Percentiles rank a stretch among this genome's conserved stretches.
Conservation (phyloP, 2,797 vertebrate species). For the Nannoperca australis region DNA sequence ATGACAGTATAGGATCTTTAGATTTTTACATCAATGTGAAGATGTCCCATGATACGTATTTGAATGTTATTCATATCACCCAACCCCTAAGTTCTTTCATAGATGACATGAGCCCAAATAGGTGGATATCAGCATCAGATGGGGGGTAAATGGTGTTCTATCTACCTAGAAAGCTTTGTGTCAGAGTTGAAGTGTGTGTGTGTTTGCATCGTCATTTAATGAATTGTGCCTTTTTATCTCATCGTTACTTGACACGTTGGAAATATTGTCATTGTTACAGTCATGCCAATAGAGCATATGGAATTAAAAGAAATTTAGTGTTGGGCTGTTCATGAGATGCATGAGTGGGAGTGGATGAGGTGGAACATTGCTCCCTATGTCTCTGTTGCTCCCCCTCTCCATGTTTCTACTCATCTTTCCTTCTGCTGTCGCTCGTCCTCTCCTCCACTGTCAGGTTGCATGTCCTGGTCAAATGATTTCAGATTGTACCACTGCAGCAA, state of each 20-base stretch:
- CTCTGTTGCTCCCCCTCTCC: constrained; percentile 4
- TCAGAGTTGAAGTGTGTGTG: constrained; percentile 26
- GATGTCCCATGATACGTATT: background rate
- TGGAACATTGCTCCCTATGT: constrained; percentile 54
- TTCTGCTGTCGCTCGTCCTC: constrained; percentile 26
- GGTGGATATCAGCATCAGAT: constrained; percentile 18
- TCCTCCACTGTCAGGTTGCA: constrained; percentile 30
- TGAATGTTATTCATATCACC: background rate
- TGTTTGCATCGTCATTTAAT: constrained; percentile 35
- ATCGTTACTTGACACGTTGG: too few relatives aligned
- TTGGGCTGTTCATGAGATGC: constrained; percentile 50
- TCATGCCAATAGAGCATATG: too few relatives aligned
- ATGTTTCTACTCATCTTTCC: constrained; percentile 34
- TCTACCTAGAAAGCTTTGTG: background rate
- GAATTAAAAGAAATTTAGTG: background rate
- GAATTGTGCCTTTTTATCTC: too few relatives aligned
- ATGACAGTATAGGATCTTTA: background rate
- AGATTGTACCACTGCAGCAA: constrained; percentile 36
- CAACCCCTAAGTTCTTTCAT: background rate
- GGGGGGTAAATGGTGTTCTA: background rate
- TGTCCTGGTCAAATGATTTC: constrained; percentile 45
- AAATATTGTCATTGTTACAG: too few relatives aligned
- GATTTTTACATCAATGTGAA: background rate
- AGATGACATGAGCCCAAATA: background rate
- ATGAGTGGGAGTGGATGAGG: constrained; percentile 74